Evolutionary conservation across 2,888 invertebrate genomes (phyloP).

Genomic region (Euzetes globulus): DNA sequence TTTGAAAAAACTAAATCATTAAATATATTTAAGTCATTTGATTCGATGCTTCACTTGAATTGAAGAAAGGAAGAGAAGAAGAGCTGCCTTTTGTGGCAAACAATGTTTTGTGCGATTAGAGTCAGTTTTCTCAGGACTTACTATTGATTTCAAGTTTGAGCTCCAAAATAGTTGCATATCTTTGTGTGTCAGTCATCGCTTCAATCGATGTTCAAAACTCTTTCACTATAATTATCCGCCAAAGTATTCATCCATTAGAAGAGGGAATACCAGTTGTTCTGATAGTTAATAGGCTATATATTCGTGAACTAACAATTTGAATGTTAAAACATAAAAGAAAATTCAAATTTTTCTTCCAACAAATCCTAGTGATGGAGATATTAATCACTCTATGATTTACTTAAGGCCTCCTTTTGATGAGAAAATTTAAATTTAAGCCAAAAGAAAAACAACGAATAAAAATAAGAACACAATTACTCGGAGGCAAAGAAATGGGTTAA

Average conservation of each 20-base stretch:
- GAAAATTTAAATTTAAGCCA: background rate
- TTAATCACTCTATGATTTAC: background rate
- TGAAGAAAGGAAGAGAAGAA: background rate
- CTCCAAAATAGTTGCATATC: background rate
- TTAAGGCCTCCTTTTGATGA: background rate
- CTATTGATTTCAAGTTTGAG: too few species aligned
- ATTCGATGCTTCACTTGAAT: background rate
- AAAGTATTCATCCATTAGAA: background rate
- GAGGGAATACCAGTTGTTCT: background rate
- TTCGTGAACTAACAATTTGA: background rate
- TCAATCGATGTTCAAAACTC: background rate
- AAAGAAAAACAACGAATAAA: background rate
- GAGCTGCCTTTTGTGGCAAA: too few species aligned
- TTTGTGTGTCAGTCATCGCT: background rate
- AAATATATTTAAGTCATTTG: background rate
- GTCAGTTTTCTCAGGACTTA: too few species aligned
- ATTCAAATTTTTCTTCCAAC: background rate
- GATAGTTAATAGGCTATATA: background rate
- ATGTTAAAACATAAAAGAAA: background rate
- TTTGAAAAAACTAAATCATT: constrained; percentile 15
- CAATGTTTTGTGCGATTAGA: too few species aligned
- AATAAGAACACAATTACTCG: background rate
- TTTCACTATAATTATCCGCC: constrained; percentile 3
- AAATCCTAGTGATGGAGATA: background rate
- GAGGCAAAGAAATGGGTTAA: constrained; percentile 17